Evolutionary conservation across 1,140 invertebrate species (phyloP).

Genomic region (Apocrypta bakeri): DNA sequence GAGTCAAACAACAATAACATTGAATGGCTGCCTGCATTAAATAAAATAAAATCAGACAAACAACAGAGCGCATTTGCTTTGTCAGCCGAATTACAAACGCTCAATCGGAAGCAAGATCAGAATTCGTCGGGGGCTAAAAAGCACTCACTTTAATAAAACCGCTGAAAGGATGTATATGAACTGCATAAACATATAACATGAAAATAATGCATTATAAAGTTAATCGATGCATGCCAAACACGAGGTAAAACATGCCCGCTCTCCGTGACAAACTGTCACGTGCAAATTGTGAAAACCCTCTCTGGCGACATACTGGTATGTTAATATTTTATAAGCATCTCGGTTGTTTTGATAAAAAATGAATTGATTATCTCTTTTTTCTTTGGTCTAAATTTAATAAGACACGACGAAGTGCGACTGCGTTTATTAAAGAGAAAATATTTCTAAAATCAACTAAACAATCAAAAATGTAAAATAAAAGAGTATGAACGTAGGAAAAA

Average conservation of each 20-base stretch:
- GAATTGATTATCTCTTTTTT: no score
- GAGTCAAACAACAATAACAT: background rate
- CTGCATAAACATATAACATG: background rate
- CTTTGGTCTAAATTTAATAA: no score
- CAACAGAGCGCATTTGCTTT: background rate
- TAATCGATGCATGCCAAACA: background rate
- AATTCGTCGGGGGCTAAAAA: background rate
- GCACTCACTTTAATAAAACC: no score
- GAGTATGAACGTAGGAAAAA: background rate
- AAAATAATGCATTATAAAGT: background rate
- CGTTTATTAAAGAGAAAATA: background rate
- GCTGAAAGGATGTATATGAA: background rate
- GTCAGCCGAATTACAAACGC: background rate
- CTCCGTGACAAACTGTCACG: background rate
- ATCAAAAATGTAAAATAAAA: background rate
- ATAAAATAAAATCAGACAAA: background rate
- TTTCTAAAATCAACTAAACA: no score
- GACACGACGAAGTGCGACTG: no score
- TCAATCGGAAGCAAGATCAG: background rate
- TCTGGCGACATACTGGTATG: no score
- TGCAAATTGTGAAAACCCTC: background rate
- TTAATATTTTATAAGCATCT: background rate
- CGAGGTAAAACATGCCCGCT: background rate
- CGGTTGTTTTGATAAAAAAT: constrained; percentile 1
- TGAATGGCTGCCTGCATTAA: background rate